Percentiles rank a stretch among this genome's conserved stretches.
Conservation (phyloP, 2,888 invertebrate species). For the Agonopterix arenella region DNA sequence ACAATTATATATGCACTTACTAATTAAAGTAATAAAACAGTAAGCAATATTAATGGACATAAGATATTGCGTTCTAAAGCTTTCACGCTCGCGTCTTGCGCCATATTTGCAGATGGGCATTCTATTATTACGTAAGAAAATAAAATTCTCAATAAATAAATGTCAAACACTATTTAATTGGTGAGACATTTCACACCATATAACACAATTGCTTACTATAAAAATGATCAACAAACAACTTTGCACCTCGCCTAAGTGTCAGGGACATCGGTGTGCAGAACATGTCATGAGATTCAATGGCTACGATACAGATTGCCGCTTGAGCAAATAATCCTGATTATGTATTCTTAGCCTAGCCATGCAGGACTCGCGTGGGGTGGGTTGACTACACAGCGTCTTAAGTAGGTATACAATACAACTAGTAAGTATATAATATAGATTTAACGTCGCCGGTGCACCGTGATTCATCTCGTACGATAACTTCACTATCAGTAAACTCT, state of each 20-base stretch:
- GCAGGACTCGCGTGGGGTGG: slow-evolving; percentile 56
- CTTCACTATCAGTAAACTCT: slow-evolving; percentile 43
- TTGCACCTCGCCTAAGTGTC: slow-evolving; percentile 62
- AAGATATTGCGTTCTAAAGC: slow-evolving; percentile 36
- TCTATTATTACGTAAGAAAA: slow-evolving; percentile 69
- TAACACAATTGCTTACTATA: slow-evolving; percentile 75
- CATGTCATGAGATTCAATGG: slow-evolving; percentile 72
- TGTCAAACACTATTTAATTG: slow-evolving; percentile 71
- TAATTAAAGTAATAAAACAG: slow-evolving; percentile 3
- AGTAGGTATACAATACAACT: slow-evolving; percentile 1
- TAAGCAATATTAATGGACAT: slow-evolving; percentile 1
- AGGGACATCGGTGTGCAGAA: slow-evolving; percentile 57
- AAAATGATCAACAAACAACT: slow-evolving; percentile 75
- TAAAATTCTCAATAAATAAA: slow-evolving; percentile 77
- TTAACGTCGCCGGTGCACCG: slow-evolving; percentile 53
- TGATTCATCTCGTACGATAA: slow-evolving; percentile 41
- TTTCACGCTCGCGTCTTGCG: slow-evolving; percentile 38
- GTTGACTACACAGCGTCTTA: slow-evolving; percentile 53
- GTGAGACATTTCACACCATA: slow-evolving; percentile 69
- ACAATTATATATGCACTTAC: slow-evolving; percentile 12
- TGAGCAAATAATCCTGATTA: slow-evolving; percentile 72
- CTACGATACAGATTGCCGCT: slow-evolving; percentile 66
- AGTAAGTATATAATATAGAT: not conserved
- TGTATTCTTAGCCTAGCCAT: slow-evolving; percentile 61
- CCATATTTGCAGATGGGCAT: slow-evolving; percentile 77